Base-by-base conservation (phyloP, 2,797 vertebrate species). In the Nannoperca obscura region DNA sequence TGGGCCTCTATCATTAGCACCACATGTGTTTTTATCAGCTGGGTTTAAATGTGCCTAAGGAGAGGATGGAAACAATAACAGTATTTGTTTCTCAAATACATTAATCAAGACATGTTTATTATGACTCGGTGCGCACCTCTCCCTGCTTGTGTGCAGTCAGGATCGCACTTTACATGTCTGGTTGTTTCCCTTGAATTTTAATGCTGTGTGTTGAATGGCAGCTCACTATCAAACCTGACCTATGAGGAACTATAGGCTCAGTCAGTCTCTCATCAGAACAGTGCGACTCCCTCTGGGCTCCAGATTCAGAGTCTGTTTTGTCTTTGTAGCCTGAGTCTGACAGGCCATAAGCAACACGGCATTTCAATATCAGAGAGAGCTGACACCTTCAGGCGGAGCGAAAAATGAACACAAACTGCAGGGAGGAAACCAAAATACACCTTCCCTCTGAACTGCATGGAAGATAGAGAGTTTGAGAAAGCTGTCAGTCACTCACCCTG, bases 401-500 rank as follows among this genome's bases (percentile, higher is more conserved):
- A 81, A 91, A 32, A 86, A 83, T 55, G 50, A 76, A 82, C 27
- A n/a, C 58, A 76, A 67, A 73, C 74, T 75, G 46, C 68, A 75
- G 69, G 57, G 57, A 74, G 75, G 66, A 74, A 80, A 80, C 67
- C 50, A 70, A 87, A 88, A 87, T 69, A 82, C 60, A 89, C 76
- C 53, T 61, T 78, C 32, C 50, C 65, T 86, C 30, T 62, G 54
- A 50, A 76, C 79, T 71, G 65, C 64, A 66, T 67, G 27, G 80
- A 80, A 83, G 86, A 78, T 73, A 32, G 68, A 72, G 76, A 81
- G 83, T 85, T 61, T 54, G 71, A 74, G 67, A 81, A 74, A 83
- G 54, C 54, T 8, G 76, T 89, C 87, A 82, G 50, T 74, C 54
- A 93, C 97, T 96, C 89, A 99, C 98, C 98, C 98, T 0, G 98